A percentile compares a stretch with the other conserved stretches of the same genome.
Evolutionary conservation across 2,113 vertebrate genomes (phyloP).

Genomic region (Pteruthius melanotis): DNA sequence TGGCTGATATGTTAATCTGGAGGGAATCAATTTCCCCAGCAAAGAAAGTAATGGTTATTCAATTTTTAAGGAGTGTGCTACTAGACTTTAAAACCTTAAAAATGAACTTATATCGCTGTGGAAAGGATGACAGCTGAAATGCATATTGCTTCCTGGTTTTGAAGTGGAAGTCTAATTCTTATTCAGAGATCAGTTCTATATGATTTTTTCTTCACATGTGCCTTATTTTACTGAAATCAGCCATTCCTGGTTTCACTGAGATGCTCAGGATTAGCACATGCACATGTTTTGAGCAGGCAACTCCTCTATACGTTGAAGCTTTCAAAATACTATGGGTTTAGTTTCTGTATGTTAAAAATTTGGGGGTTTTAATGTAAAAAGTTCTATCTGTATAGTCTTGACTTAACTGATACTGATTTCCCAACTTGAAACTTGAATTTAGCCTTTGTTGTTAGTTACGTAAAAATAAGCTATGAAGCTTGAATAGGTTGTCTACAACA

Average conservation of each 20-base stretch:
- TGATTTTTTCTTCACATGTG: not conserved
- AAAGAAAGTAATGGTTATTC: not conserved
- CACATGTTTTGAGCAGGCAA: not conserved
- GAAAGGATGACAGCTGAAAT: not conserved
- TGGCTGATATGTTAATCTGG: not conserved
- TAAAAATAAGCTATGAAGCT: not conserved
- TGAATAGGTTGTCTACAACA: not conserved
- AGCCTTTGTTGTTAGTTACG: not conserved
- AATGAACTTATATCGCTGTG: not conserved
- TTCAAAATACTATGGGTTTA: not conserved
- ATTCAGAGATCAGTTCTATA: not conserved
- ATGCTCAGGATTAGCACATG: not conserved
- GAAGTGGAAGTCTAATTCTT: not conserved
- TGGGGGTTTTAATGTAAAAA: accelerated
- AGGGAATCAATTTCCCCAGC: not conserved
- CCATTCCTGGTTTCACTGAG: not conserved
- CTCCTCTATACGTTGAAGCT: not conserved
- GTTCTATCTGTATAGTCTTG: not conserved
- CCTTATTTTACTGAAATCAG: not conserved
- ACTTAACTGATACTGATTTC: not conserved
- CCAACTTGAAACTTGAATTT: not conserved
- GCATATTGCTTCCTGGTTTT: not conserved
- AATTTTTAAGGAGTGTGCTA: not conserved
- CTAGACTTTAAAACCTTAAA: not conserved
- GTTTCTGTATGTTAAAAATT: not conserved